phyloP scores from a whole-genome alignment of 2,113 vertebrate genomes.

The Notechis scutatus region DNA sequence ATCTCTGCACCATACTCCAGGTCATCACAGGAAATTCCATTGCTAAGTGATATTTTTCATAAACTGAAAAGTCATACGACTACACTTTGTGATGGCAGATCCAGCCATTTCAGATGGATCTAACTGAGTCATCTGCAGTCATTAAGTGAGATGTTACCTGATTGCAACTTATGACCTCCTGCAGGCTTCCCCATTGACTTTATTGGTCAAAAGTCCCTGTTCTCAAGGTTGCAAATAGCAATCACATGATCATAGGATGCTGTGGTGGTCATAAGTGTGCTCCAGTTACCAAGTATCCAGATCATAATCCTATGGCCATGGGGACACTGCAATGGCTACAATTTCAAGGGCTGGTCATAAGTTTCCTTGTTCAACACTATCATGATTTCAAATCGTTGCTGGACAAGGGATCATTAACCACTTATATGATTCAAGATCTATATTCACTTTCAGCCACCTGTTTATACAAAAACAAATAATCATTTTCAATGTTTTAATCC shows the following conservation, averaged over 20 bases:
- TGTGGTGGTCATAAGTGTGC: neutral
- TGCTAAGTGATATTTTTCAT: neutral
- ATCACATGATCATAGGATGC: neutral
- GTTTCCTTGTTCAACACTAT: neutral
- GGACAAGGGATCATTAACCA: neutral
- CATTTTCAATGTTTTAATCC: conserved; percentile 3
- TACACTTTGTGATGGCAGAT: neutral
- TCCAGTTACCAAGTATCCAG: neutral
- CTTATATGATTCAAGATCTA: neutral
- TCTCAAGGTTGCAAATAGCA: neutral
- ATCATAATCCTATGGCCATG: neutral
- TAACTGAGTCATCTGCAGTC: neutral
- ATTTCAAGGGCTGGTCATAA: neutral
- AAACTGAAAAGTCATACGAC: neutral
- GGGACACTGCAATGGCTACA: neutral
- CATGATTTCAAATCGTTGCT: fast-evolving
- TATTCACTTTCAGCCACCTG: conserved; percentile 6
- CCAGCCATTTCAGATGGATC: neutral
- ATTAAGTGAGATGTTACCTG: neutral
- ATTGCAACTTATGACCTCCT: neutral
- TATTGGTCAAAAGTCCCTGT: neutral
- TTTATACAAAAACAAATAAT: conserved; percentile 10
- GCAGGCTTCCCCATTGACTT: neutral
- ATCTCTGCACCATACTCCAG: too few species aligned
- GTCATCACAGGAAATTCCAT: neutral